These are phyloP conservation scores for Lithobates sylvaticus DNA, from an alignment of 2,797 vertebrate species.

Conservation along the genomic window DNA sequence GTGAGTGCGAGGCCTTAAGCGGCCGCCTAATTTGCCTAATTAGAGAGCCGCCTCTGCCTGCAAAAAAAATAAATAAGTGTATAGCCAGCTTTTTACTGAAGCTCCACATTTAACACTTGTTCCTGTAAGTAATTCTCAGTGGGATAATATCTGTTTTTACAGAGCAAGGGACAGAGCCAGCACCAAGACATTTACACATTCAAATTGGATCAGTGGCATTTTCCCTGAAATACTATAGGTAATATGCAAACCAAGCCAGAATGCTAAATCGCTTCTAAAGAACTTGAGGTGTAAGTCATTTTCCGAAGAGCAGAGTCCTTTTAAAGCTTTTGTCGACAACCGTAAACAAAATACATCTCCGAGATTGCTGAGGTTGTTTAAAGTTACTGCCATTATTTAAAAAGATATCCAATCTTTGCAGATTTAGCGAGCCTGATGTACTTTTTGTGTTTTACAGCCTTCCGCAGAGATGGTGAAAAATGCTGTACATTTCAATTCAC, in stretches of 20 bases:
- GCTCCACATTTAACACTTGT: not conserved
- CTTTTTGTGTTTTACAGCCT: slow-evolving; percentile 4
- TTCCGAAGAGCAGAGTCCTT: not conserved
- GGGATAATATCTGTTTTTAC: not conserved
- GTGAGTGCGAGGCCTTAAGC: too few relatives aligned
- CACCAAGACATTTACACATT: slow-evolving; percentile 1
- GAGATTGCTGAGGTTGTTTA: not conserved
- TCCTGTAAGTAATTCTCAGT: not conserved
- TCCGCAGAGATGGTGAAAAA: not conserved
- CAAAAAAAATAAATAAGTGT: too few relatives aligned
- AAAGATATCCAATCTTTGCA: not conserved
- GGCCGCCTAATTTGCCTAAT: too few relatives aligned
- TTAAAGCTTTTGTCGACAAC: not conserved
- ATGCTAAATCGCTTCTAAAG: not conserved
- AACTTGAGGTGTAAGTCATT: not conserved
- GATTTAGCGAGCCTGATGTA: not conserved
- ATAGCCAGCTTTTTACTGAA: not conserved
- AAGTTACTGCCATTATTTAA: slow-evolving; percentile 8
- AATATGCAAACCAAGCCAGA: not conserved
- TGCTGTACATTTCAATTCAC: slow-evolving; percentile 8
- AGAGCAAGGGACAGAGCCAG: not conserved
- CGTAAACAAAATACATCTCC: slow-evolving; percentile 9
- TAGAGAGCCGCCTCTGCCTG: too few relatives aligned
- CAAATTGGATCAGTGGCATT: not conserved
- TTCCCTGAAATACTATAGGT: not conserved